Conservation (phyloP, 2,888 invertebrate species). For the Amorpha juglandis region DNA sequence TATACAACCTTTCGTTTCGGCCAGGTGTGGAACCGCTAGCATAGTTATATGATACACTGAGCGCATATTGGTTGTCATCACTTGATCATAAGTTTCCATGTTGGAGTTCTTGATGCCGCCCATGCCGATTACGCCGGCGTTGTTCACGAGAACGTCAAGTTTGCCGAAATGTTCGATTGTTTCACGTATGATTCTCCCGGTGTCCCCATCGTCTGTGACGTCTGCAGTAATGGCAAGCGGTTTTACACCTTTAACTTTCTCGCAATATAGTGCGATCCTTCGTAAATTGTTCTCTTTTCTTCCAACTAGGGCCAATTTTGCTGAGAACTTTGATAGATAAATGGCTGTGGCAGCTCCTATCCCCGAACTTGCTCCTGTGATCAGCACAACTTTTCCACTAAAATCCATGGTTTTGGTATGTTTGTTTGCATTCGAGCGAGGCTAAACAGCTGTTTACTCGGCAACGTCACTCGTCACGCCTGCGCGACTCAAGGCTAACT, state of each 20-base stretch:
- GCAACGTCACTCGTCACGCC: constrained; percentile 35
- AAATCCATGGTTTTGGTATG: constrained; percentile 77
- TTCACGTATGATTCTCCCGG: constrained; percentile 86
- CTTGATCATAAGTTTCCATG: constrained; percentile 91
- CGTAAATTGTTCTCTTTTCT: constrained; percentile 67
- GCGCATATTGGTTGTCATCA: constrained; percentile 94
- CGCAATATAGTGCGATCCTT: constrained; percentile 74
- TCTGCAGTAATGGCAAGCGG: constrained; percentile 86
- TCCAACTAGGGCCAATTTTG: constrained; percentile 86
- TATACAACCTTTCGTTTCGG: constrained; percentile 91
- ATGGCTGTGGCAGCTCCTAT: constrained; percentile 89
- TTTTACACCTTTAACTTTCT: constrained; percentile 81
- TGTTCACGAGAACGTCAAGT: constrained; percentile 92
- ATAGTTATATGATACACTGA: constrained; percentile 91
- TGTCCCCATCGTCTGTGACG: constrained; percentile 87
- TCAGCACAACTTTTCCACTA: constrained; percentile 84
- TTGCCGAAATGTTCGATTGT: constrained; percentile 88
- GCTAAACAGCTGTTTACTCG: constrained; percentile 42
- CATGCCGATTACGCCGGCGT: constrained; percentile 91
- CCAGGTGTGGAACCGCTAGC: constrained; percentile 92
- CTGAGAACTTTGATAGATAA: constrained; percentile 87
- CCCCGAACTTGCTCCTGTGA: constrained; percentile 90
- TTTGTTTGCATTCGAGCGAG: constrained; percentile 34
- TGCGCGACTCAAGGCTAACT: constrained; percentile 37
- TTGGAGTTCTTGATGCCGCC: constrained; percentile 92